Conservation (phyloP, 2,113 vertebrate genomes). For the Eurypyga helias region DNA sequence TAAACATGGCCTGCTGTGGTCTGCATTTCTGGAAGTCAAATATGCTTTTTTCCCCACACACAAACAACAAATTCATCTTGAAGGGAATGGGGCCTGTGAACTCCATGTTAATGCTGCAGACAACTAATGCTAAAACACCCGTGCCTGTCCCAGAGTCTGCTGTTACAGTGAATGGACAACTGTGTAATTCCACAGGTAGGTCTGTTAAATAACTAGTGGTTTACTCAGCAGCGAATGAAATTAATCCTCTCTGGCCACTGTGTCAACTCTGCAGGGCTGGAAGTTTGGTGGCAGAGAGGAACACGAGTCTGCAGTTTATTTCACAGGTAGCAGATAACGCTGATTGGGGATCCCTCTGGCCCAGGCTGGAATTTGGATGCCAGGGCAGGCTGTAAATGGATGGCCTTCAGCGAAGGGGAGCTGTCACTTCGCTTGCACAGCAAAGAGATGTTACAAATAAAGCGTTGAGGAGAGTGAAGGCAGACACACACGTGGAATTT, state of each 20-base stretch:
- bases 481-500: background rate
- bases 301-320: background rate
- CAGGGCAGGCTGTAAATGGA: background rate
- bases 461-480: background rate
- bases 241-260: background rate
- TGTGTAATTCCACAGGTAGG: background rate
- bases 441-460: background rate
- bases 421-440: background rate
- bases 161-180: background rate
- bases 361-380: background rate
- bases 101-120: background rate
- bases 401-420: background rate
- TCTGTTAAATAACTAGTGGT: background rate
- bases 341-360: background rate
- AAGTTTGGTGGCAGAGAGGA: background rate
- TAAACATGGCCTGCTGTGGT: background rate
- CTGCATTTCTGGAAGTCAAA: background rate
- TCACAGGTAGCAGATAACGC: background rate
- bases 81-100: background rate
- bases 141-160: background rate
- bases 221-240: background rate
- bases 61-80: background rate
- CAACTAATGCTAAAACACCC: background rate
- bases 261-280: background rate
- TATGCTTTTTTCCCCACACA: fast-evolving